Evolutionary conservation across 1,140 invertebrate genomes (phyloP), one percentile per base, ranked within the genome.

Genomic region (Leptopilina clavipes): DNA sequence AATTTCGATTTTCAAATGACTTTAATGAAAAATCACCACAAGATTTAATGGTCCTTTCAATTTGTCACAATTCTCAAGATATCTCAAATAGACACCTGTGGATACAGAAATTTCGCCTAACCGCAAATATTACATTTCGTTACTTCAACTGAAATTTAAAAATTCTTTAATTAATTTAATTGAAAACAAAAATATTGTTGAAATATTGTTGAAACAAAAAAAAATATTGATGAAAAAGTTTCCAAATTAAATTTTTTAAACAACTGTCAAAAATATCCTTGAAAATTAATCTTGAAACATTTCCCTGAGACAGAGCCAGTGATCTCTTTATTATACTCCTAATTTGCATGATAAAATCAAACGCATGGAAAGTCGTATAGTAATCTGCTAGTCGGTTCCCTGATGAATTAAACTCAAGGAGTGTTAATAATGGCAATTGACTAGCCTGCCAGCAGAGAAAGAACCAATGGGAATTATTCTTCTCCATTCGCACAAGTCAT

Each of bases 381-480:
- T 18, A 54, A 54, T 56, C 9, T 56, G 54, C 54, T 19, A 19
- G 54, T 22, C 25, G 56, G 56, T 59, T 12, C 56, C 9, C 56
- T 19, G 56, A 2, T 22, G 22, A 59, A 59, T 59, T 59, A 25
- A 59, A 22, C 56, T 59, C 19, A 25, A 59, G 56, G 19, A 22
- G 22, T 22, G 56, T 59, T 59, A 59, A 59, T 59, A 59, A 59
- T 59, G 56, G 19, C 56, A 59, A 59, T 59, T 59, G 22, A 45
- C 44, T 59, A 22, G 22, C 19, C 22, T 22, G 19, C 18, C 56
- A 12, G 1, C 56, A 22, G 19, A 59, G 10, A 59, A 22, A 2
- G 11, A 56, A 56, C 10, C 54, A 18, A 56, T n/a, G 17, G 2
- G 44, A 45, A 11, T 56, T 56, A 59, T 59, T 19, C 22, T 59